Evolutionary conservation across 2,797 vertebrate genomes (phyloP), one percentile per base, ranked within the genome.

Genomic region (Tokudaia muenninki): DNA sequence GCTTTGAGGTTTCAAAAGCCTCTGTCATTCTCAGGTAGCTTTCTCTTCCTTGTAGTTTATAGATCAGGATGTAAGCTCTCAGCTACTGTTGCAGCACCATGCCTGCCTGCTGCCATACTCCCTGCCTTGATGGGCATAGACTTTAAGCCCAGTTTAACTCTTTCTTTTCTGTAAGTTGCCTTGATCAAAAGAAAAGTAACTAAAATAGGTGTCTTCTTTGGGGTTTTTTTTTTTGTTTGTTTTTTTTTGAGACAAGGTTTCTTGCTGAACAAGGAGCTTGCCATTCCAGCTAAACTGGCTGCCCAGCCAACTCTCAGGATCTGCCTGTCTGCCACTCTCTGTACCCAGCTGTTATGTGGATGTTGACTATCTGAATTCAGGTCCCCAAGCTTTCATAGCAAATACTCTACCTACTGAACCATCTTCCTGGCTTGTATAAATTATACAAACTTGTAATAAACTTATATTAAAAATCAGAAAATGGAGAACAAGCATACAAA

Each of bases 371-470:
- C 50, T 55, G n/a, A 41, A 31, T 55, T 74, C 22, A 37, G 50
- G 52, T 57, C 67, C 67, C 21, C n/a, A 41, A 31, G 19, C 67
- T 57, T 57, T 29, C 24, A 74, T 5, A 57, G 86, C 26, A 74
- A 57, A 57, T 29, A 41, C 2, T 74, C 24, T 41, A 74, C 86
- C 67, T 55, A 11, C 50, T 74, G 47, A 87, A 6, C 47, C 22
- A n/a, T 70, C 63, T 52, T 13, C 31, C 31, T 24, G n/a, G 22
- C 84, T 94, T 83, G 37, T 3, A 2, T 83, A 81, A 96, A 92
- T 94, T 78, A 44, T 4, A 4, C 83, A 78, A 96, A 92, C 65
- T 13, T 65, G 5, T 13, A 31, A 65, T 65, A 65, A 96, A 94
- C 72, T 52, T 67, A 59, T 55, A 29, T 63, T 78, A 80, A 89